Evolutionary conservation across 2,113 vertebrate species (phyloP).

Genomic region (Machaerirhynchus nigripectus): DNA sequence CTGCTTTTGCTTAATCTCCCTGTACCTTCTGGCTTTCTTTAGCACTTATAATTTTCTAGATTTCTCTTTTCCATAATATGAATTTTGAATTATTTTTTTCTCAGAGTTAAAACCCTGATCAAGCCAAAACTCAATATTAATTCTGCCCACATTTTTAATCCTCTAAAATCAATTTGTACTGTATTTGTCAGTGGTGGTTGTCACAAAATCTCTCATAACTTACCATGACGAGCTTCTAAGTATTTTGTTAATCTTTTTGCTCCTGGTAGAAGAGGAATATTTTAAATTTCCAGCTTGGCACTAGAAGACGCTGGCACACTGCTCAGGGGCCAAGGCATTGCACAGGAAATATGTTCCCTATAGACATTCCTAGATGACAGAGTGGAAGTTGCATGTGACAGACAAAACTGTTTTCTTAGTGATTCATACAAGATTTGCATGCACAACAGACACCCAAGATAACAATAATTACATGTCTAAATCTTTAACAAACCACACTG

Average conservation of each 20-base stretch:
- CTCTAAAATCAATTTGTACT: not conserved
- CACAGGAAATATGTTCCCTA: not conserved
- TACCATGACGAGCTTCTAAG: not conserved
- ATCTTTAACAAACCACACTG: not conserved
- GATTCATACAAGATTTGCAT: slow-evolving; percentile 24
- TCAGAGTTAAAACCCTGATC: not conserved
- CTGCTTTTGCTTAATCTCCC: not conserved
- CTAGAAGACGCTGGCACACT: not conserved
- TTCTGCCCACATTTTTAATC: not conserved
- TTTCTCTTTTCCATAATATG: not conserved
- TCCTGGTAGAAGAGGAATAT: not conserved
- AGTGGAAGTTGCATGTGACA: not conserved
- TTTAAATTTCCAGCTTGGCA: not conserved
- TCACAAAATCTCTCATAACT: not conserved
- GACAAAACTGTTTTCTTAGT: slow-evolving; percentile 1
- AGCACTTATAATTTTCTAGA: not conserved
- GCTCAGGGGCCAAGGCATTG: not conserved
- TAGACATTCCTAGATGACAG: not conserved
- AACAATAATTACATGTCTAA: slow-evolving; percentile 21
- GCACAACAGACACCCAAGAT: not conserved
- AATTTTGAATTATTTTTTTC: not conserved
- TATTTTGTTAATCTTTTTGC: not conserved
- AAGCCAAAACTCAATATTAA: not conserved
- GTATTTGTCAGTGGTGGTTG: not conserved
- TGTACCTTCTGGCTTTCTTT: not conserved